Percentiles rank a stretch among this genome's conserved stretches.
Conservation (phyloP, 2,797 vertebrate genomes). For the Bufotes viridis region DNA sequence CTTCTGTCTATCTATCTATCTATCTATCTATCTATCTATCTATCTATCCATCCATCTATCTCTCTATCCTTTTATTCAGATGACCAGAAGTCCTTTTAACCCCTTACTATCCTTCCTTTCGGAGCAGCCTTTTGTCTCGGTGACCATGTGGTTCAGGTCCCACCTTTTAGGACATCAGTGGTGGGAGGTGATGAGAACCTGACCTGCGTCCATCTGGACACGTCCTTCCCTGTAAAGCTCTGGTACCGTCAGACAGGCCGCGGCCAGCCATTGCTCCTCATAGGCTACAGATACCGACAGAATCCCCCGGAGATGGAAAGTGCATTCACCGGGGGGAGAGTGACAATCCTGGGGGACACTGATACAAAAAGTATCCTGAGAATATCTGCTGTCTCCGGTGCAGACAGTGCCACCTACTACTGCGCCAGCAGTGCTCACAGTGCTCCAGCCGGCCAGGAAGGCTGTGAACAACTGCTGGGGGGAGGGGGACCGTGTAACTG, state of each 20-base stretch:
- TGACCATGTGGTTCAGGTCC: background rate
- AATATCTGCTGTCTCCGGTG: background rate
- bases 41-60: background rate
- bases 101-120: background rate
- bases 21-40: background rate
- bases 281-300: conserved; percentile 16
- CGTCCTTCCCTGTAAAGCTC: background rate
- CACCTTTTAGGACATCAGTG: background rate
- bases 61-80: background rate
- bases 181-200: background rate
- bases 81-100: no score
- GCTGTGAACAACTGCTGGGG: conserved; percentile 9
- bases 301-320: background rate
- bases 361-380: background rate
- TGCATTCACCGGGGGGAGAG: background rate
- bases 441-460: background rate
- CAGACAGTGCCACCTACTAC: conserved; percentile 33
- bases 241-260: conserved; percentile 32
- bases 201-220: background rate
- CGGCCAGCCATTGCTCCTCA: background rate
- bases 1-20: background rate
- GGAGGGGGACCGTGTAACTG: no score
- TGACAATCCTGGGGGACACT: background rate
- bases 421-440: conserved; percentile 47
- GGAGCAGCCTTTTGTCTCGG: background rate